Base-by-base conservation (phyloP, 2,888 invertebrate genomes). In the Alcis repandata region DNA sequence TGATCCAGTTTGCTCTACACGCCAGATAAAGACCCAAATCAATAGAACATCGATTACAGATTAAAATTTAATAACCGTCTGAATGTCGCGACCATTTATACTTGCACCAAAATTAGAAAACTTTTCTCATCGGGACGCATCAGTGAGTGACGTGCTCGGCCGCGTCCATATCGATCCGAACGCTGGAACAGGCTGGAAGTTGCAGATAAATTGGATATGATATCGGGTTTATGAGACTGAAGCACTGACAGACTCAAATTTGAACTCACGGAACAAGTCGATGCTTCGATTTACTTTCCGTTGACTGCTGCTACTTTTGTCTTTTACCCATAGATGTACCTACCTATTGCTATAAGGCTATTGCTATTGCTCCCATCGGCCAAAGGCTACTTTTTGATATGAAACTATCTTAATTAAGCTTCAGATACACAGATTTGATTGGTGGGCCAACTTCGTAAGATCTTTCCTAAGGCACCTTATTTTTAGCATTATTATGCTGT, bases 131-230 rank as follows among this genome's bases (percentile, higher is more conserved):
- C 17, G 48, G 17, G 46, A 40, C 51, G 56, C 46, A 56, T 57
- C 52, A 49, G 46, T 59, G 58, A 58, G 22, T 32, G 60, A 48
- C 45, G 59, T 51, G 51, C 41, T 38, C 40, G 46, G 11, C 13
- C 54, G 54, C 46, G 54, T 32, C 33, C 41, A 15, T 56, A 61
- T 54, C 49, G 61, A 61, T 54, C 54, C 48, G 22, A 27, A 36
- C 36, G 48, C 15, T 33, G 49, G 62, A 72, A 73, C 72, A 67
- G 69, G 43, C 56, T 63, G 59, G 70, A 71, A 70, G 45, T 69
- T 72, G 68, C 70, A 52, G 51, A 63, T 66, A 68, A 66, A 68
- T 70, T 54, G 51, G 48, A 65, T 52, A 20, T 52, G 54, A 65
- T 63, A 57, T 59, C 45, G 49, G 57, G 41, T 49, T 48, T 59